Percentiles rank a stretch among this genome's conserved stretches.
These are phyloP conservation scores for Smutsia gigantea DNA, from an alignment of 2,797 vertebrate genomes.

Conservation along the genomic window DNA sequence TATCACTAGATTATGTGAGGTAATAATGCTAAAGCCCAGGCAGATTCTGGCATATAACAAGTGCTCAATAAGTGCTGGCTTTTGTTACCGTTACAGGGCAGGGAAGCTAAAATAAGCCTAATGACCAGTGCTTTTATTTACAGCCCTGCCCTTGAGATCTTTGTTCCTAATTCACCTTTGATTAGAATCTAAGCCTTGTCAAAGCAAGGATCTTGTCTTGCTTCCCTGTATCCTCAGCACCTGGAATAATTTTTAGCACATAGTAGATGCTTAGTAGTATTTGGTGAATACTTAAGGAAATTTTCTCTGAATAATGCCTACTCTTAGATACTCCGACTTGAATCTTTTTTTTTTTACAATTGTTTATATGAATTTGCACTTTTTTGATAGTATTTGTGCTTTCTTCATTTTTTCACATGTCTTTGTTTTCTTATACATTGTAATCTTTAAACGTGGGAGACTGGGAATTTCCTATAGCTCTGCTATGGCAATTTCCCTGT, in stretches of 20 bases:
- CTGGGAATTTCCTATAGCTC: background rate
- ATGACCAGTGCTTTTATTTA: conserved; percentile 48
- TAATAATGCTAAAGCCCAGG: background rate
- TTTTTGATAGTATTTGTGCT: conserved; percentile 23
- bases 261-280: conserved; percentile 1
- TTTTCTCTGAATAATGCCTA: conserved; percentile 24
- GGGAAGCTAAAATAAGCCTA: background rate
- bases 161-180: conserved; percentile 14
- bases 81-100: background rate
- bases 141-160: background rate
- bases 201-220: conserved; percentile 2
- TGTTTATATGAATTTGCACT: conserved; percentile 2
- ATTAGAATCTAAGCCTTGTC: background rate
- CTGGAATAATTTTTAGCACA: background rate
- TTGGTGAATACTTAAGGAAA: conserved; percentile 1
- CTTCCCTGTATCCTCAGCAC: background rate
- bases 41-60: conserved; percentile 35
- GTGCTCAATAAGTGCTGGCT: background rate
- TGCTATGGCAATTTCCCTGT: background rate
- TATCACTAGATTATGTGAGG: background rate
- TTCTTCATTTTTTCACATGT: background rate
- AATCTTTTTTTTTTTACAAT: conserved; percentile 32
- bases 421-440: conserved; percentile 32
- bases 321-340: conserved; percentile 27
- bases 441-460: background rate